phyloP scores from a whole-genome alignment of 2,888 invertebrate species.

The Hirudinaria manillensis region DNA sequence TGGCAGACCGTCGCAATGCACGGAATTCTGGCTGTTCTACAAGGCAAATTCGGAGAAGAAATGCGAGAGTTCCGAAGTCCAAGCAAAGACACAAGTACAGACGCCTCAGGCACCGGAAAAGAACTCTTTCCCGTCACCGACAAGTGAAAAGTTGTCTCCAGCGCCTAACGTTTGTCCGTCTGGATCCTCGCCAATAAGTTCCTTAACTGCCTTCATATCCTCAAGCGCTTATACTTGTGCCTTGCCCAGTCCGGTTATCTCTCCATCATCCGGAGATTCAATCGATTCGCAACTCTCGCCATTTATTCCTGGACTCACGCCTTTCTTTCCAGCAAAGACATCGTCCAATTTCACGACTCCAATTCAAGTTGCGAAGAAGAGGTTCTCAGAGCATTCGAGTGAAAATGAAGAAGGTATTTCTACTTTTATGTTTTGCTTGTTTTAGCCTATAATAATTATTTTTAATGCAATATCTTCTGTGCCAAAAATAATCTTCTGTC shows the following conservation, averaged over 20 bases:
- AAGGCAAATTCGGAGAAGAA: neutral
- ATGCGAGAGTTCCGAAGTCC: neutral
- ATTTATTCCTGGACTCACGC: neutral
- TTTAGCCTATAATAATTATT: too few relatives aligned
- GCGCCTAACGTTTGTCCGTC: neutral
- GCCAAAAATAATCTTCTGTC: too few relatives aligned
- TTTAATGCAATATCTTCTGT: too few relatives aligned
- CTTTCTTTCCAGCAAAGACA: too few relatives aligned
- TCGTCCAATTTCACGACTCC: too few relatives aligned
- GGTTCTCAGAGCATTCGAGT: too few relatives aligned
- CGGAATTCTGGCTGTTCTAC: neutral
- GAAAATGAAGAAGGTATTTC: too few relatives aligned
- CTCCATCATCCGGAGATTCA: neutral
- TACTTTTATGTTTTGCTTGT: too few relatives aligned
- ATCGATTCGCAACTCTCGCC: neutral
- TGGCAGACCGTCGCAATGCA: neutral
- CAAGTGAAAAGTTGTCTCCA: neutral
- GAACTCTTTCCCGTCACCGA: neutral
- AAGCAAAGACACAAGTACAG: neutral
- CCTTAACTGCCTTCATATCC: neutral
- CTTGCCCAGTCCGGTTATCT: too few relatives aligned
- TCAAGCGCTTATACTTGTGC: too few relatives aligned
- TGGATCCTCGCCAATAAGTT: neutral
- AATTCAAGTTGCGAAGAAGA: too few relatives aligned
- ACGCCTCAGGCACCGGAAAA: neutral